Evolutionary conservation across 2,888 invertebrate genomes (phyloP), one percentile per base, ranked within the genome.

Genomic region (Cryptophagus acutangulus): DNA sequence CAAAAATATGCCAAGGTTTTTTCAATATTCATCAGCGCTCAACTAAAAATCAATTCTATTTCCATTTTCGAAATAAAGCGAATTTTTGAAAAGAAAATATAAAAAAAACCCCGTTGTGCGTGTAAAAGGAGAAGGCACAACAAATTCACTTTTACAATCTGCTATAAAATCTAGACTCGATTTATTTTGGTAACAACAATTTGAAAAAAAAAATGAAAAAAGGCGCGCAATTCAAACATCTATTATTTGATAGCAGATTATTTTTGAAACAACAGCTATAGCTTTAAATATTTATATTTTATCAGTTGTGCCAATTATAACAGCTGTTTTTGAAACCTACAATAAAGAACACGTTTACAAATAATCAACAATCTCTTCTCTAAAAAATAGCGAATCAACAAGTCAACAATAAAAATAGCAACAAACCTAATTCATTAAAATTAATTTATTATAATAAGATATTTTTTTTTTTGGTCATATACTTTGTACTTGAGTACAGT

Each of bases 91-190:
- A 36, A 38, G 18, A 31, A 33, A 31, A 20, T 6, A 20, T 9
- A 20, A 20, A 20, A 20, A 49, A 54, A 51, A 48, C 38, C 51
- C 52, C 59, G 59, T 52, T 65, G 65, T 63, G 65, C 64, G 65
- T 63, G 52, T 57, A 55, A 58, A 52, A 59, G 61, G 58, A 59
- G 60, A 63, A 65, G 65, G 65, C 65, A 64, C 65, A 64, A 65
- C 63, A 59, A 59, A 60, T 57, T 56, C 46, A 47, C 49, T 51
- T 54, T 43, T 50, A 51, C 54, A 52, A n/a, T n/a, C n/a, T n/a
- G n/a, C n/a, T n/a, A n/a, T n/a, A n/a, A 25, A 37, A 38, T 41
- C 25, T 24, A 33, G 20, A 33, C 1, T 4, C 1, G 8, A 30
- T 33, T 15, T 16, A 34, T 20, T 36, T 28, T 33, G 20, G 26